phyloP scores from a whole-genome alignment of 2,888 invertebrate species.

The Heliconius cydno region DNA sequence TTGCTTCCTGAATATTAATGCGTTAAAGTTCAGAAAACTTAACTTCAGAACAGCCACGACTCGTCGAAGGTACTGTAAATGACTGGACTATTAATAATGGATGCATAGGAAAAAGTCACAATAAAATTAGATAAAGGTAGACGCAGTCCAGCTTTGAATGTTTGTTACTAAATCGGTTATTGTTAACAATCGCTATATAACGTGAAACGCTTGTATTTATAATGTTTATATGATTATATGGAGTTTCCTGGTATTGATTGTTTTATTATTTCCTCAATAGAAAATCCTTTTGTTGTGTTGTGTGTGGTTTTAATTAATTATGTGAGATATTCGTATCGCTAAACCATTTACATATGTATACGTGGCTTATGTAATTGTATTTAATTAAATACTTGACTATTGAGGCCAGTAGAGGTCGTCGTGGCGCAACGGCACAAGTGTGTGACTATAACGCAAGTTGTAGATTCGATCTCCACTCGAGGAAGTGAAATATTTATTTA shows the following conservation, averaged over 20 bases:
- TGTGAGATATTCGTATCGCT: background rate
- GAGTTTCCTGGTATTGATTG: conserved; percentile 54
- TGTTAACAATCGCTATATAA: conserved; percentile 47
- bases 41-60: too few species aligned
- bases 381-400: too few species aligned
- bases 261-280: conserved; percentile 46
- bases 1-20: too few species aligned
- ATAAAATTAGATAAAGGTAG: conserved; percentile 32
- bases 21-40: too few species aligned
- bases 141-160: conserved; percentile 53
- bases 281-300: background rate
- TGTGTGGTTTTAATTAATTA: background rate
- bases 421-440: background rate
- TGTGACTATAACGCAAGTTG: background rate
- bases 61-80: background rate
- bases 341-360: background rate
- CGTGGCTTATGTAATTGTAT: background rate
- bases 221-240: conserved; percentile 69
- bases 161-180: conserved; percentile 35
- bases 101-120: background rate
- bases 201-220: conserved; percentile 66
- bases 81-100: background rate
- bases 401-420: background rate
- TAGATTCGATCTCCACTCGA: background rate
- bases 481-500: background rate